Evolutionary conservation across 2,113 vertebrate species (phyloP).

Genomic region (Glaucomys volans): DNA sequence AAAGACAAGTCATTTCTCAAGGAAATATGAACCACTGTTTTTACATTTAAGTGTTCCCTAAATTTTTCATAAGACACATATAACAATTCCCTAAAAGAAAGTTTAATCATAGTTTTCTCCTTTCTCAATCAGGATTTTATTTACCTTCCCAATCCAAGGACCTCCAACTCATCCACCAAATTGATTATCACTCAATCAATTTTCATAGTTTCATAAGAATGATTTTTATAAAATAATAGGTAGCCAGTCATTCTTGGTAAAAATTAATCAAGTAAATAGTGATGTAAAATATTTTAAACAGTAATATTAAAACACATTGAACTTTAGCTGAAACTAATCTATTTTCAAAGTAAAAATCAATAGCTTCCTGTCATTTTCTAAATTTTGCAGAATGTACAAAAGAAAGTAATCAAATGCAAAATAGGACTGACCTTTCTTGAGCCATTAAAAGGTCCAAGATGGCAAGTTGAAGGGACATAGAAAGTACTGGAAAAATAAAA

Average conservation of each 20-base stretch:
- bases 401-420: not conserved
- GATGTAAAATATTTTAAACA: no score
- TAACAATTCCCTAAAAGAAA: not conserved
- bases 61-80: not conserved
- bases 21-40: not conserved
- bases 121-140: not conserved
- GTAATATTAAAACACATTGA: no score
- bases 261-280: not conserved
- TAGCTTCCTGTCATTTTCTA: not conserved
- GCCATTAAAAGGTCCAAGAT: not conserved
- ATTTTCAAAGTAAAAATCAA: not conserved
- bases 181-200: not conserved
- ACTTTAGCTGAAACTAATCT: no score
- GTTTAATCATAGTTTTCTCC: not conserved
- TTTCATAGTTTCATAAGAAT: not conserved
- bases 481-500: not conserved
- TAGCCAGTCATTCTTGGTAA: not conserved
- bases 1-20: not conserved
- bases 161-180: not conserved
- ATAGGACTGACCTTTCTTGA: not conserved
- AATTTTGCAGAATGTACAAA: not conserved
- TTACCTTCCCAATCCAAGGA: not conserved
- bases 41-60: not conserved
- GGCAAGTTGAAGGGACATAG: not conserved
- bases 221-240: not conserved